Conservation (phyloP, 2,888 invertebrate species). For the Augochlorella aurata region DNA sequence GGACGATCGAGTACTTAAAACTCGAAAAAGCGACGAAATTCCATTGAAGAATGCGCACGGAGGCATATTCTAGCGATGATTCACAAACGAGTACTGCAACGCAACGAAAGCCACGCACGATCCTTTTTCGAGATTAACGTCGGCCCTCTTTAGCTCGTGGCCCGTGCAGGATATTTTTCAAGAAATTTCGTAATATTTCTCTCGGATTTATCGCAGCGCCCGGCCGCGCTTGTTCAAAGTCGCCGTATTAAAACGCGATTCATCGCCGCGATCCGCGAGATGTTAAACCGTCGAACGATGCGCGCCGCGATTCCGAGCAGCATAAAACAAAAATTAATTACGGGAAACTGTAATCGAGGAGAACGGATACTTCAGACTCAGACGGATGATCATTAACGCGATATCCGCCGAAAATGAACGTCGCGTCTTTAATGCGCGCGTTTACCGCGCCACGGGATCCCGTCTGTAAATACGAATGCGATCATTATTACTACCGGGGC, state of each 20-base stretch:
- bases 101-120: neutral
- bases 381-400: conserved; percentile 4
- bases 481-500: neutral
- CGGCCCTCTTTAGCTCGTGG: neutral
- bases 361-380: neutral
- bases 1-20: neutral
- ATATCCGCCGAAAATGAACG: conserved; percentile 5
- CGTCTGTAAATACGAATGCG: neutral
- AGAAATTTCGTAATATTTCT: neutral
- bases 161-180: neutral
- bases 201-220: neutral
- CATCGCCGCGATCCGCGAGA: too few species aligned
- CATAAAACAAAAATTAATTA: neutral
- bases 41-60: neutral
- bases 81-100: conserved; percentile 1
- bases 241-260: neutral
- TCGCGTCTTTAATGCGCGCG: neutral
- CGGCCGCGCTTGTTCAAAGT: neutral
- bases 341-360: neutral
- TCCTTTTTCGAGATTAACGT: neutral
- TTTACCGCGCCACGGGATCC: neutral
- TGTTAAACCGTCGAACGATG: too few species aligned
- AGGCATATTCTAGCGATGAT: neutral
- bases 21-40: neutral
- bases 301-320: too few species aligned